Conservation (phyloP, 2,888 invertebrate species). For the Chironomus tentans region DNA sequence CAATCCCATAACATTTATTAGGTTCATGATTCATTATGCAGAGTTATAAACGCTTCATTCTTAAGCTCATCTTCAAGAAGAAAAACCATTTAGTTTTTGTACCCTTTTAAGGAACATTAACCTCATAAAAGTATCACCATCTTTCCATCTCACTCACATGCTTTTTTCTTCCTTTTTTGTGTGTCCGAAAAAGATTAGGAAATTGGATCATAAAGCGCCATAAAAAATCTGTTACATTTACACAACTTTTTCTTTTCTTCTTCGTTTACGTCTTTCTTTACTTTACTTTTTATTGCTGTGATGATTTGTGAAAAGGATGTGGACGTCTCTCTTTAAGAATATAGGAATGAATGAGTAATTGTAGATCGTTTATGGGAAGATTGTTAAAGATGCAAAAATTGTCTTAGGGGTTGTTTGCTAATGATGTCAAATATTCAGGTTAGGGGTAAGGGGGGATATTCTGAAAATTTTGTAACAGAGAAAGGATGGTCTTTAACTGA, state of each 20-base stretch:
- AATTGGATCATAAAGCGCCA: conserved; percentile 22
- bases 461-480: too few species aligned
- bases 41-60: conserved; percentile 15
- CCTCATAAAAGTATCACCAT: conserved; percentile 15
- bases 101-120: conserved; percentile 22
- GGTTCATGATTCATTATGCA: conserved; percentile 7
- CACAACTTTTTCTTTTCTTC: conserved; percentile 15
- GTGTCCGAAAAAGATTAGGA: conserved; percentile 17
- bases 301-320: background rate
- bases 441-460: too few species aligned
- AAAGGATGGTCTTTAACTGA: too few species aligned
- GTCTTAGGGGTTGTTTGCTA: too few species aligned
- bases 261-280: background rate
- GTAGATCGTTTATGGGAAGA: background rate
- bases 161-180: background rate
- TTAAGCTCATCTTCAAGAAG: background rate
- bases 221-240: conserved; percentile 25
- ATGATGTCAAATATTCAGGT: too few species aligned
- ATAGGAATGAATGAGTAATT: too few species aligned
- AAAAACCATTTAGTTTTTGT: background rate
- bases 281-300: background rate
- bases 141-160: background rate
- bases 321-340: too few species aligned
- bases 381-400: too few species aligned
- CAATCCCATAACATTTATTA: background rate